phyloP scores from a whole-genome alignment of 2,888 invertebrate genomes.

The Leuctra nigra region DNA sequence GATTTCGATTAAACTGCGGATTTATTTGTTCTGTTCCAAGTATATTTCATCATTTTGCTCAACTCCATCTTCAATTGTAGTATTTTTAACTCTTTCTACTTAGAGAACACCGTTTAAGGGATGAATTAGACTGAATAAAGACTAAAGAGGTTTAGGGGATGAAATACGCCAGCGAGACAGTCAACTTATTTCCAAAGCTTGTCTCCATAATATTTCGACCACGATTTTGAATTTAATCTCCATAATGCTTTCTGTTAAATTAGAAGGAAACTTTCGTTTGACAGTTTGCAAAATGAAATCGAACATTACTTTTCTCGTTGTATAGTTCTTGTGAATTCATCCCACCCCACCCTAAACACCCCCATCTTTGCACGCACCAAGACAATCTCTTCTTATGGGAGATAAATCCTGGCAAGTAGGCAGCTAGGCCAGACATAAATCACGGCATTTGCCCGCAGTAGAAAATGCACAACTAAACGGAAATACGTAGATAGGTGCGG shows the following conservation, averaged over 20 bases:
- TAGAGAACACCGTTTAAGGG: too few relatives aligned
- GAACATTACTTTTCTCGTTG: constrained; percentile 1
- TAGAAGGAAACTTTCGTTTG: constrained; percentile 10
- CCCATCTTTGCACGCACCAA: background rate
- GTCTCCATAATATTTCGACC: background rate
- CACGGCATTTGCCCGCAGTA: constrained; percentile 11
- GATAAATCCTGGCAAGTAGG: constrained; percentile 13
- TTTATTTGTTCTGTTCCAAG: background rate
- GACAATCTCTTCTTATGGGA: constrained; percentile 17
- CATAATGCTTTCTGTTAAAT: constrained; percentile 8
- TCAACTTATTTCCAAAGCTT: too few relatives aligned
- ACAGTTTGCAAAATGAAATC: constrained; percentile 13
- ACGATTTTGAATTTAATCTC: background rate
- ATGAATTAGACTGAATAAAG: too few relatives aligned
- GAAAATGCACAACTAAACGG: constrained; percentile 16
- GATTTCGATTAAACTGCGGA: background rate
- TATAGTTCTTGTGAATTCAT: background rate
- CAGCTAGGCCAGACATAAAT: constrained; percentile 7
- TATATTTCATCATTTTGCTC: background rate
- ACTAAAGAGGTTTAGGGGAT: too few relatives aligned
- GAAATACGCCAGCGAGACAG: too few relatives aligned
- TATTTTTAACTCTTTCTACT: too few relatives aligned
- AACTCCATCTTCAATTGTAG: too few relatives aligned
- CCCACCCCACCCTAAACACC: background rate
- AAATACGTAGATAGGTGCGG: constrained; percentile 9